Base-by-base conservation (phyloP, 2,888 invertebrate species). In the Sepioteuthis lessoniana region DNA sequence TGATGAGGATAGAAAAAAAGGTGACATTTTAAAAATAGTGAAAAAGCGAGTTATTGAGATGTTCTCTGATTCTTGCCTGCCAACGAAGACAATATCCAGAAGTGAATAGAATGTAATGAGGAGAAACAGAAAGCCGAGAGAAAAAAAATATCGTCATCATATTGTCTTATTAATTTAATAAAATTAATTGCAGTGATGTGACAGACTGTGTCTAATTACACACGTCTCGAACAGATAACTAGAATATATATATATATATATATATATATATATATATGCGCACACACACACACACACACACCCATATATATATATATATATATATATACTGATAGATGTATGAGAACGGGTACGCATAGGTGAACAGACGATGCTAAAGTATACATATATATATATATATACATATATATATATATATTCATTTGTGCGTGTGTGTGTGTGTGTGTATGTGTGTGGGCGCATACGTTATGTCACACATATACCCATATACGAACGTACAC, bases 151-250 rank as follows among this genome's bases (percentile, higher is more conserved):
- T n/a, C 31, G 0, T 76, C 10, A 31, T 31, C 31, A n/a, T n/a
- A 76, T 76, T 76, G 76, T 76, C 76, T 76, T 76, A 76, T 76
- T 76, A 76, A 76, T 76, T 76, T 76, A 76, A 76, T 76, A 76
- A 76, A 76, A 76, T 76, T 76, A 76, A 76, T 76, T 76, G 76
- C 76, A 76, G 31, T 76, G 31, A 76, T 76, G 76, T 31, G 76
- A 76, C 76, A 76, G 31, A n/a, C 76, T 76, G 76, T 76, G 31
- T 42, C 42, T 76, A 76, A 76, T 76, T 76, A 76, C 31, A 76
- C 76, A 76, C 76, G 76, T 76, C 76, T 76, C 31, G 8, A n/a
- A n/a, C 76, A 76, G 31, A 8, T 76, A 28, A 10, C 76, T 76
- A 76, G 31, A 8, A 28, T 10, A 76, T n/a, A 31, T 10, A 76